Base-by-base conservation (phyloP, 2,113 vertebrate genomes). In the Mohoua ochrocephala region DNA sequence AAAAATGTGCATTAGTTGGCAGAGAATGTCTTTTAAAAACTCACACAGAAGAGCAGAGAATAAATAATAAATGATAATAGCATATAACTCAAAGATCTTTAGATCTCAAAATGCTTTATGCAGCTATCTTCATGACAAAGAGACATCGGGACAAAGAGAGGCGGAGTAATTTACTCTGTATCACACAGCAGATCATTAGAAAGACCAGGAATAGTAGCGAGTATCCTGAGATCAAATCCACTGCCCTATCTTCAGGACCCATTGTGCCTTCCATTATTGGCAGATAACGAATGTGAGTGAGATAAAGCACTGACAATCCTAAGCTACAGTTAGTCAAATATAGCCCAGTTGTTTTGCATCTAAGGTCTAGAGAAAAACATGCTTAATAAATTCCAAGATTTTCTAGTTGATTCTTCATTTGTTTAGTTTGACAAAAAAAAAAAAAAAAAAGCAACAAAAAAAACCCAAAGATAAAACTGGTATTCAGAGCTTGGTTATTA, bases 1-100 rank as follows among this genome's bases (percentile, higher is more conserved):
- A 96, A 94, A 88, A 75, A 63, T 67, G 22, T 63, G n/a, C 5
- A 0, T 77, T 73, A 77, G 50, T 37, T 93, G 11, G 7, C 59
- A 78, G 15, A 75, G 15, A 88, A 64, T 54, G 41, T 47, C 68
- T 83, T 70, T 49, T 27, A 87, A 87, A 90, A 90, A 24, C 39
- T 86, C 33, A 67, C 31, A 68, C 6, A 67, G 68, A 88, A 86
- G 16, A 81, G 37, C 3, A 70, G 39, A 77, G 56, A 92, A 90
- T 93, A 93, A 95, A 95, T 91, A 95, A 93, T 91, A 94, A 93
- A 85, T 86, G 2, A 67, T 85, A 96, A 90, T 88, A 67, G 9
- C 39, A 83, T 63, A 41, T 63, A 88, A 89, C n/a, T 87, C 60
- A 93, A 68, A 84, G 45, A 81, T 76, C 74, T 77, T 90, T 90